These are phyloP conservation scores for Holotrichia oblita DNA, from an alignment of 1,140 invertebrate genomes.

Conservation along the genomic window DNA sequence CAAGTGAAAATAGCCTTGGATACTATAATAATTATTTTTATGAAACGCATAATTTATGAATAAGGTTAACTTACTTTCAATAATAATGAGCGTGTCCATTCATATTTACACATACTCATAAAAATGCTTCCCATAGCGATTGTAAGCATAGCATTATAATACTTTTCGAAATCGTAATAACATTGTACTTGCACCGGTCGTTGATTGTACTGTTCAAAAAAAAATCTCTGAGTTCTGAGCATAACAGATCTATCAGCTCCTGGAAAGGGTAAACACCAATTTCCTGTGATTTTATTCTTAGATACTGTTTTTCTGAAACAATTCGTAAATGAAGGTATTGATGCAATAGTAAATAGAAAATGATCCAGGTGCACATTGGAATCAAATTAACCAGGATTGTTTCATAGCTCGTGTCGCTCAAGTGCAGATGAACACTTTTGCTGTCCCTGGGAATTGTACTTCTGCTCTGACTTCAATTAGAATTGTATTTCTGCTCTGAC, in stretches of 20 bases:
- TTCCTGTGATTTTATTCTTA: conserved; percentile 66
- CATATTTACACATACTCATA: conserved; percentile 60
- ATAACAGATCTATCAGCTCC: conserved; percentile 85
- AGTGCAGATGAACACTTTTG: too few relatives aligned
- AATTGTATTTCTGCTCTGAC: too few relatives aligned
- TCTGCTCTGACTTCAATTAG: too few relatives aligned
- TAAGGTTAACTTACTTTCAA: conserved; percentile 40
- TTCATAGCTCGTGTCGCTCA: too few relatives aligned
- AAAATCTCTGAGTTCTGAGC: conserved; percentile 78
- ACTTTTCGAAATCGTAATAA: conserved; percentile 65
- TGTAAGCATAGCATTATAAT: neutral
- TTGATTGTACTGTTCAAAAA: conserved; percentile 72
- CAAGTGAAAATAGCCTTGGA: conserved; percentile 18
- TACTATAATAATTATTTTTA: neutral
- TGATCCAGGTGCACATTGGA: too few relatives aligned
- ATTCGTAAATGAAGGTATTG: too few relatives aligned
- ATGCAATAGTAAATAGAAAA: too few relatives aligned
- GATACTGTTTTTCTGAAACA: conserved; percentile 70
- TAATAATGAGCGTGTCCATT: conserved; percentile 65
- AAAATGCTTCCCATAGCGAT: neutral
- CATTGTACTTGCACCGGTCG: conserved; percentile 77
- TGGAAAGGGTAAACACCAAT: conserved; percentile 80
- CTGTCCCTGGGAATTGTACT: too few relatives aligned
- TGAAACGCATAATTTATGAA: neutral
- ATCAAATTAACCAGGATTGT: too few relatives aligned